phyloP scores from a whole-genome alignment of 1,140 invertebrate genomes.

The Bombyx mandarina region DNA sequence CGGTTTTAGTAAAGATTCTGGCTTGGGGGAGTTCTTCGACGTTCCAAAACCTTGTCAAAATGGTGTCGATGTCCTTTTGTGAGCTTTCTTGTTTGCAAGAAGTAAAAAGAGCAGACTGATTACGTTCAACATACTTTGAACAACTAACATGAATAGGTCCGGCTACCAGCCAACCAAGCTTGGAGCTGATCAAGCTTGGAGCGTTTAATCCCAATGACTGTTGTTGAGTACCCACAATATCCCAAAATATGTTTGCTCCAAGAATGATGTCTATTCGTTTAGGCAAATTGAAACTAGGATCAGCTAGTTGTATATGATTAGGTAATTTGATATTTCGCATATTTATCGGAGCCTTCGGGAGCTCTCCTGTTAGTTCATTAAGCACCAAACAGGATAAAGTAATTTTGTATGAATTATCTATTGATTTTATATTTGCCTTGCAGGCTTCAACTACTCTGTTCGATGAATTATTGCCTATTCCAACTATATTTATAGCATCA shows the following conservation, averaged over 20 bases:
- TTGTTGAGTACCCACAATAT: slow-evolving; percentile 10
- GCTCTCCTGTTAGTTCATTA: background rate
- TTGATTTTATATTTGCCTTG: too few species aligned
- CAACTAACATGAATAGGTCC: too few species aligned
- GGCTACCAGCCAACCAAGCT: too few species aligned
- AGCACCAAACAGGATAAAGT: slow-evolving; percentile 1
- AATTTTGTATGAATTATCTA: background rate
- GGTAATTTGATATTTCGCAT: too few species aligned
- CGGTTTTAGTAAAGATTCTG: slow-evolving; percentile 6
- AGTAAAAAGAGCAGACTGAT: too few species aligned
- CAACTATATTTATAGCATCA: too few species aligned
- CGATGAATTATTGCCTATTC: background rate
- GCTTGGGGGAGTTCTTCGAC: slow-evolving; percentile 18
- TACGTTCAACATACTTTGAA: too few species aligned
- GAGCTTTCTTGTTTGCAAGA: too few species aligned
- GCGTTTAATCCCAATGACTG: slow-evolving; percentile 7
- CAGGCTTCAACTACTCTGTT: too few species aligned
- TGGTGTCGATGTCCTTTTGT: slow-evolving; percentile 7
- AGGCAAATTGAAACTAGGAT: too few species aligned
- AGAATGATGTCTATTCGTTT: slow-evolving; percentile 20
- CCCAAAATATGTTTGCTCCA: slow-evolving; percentile 19
- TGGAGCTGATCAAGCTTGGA: too few species aligned
- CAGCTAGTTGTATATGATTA: too few species aligned
- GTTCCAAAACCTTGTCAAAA: slow-evolving; percentile 21
- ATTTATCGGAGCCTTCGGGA: slow-evolving; percentile 5